Conservation (phyloP, 2,113 vertebrate genomes). For the Daubentonia madagascariensis region DNA sequence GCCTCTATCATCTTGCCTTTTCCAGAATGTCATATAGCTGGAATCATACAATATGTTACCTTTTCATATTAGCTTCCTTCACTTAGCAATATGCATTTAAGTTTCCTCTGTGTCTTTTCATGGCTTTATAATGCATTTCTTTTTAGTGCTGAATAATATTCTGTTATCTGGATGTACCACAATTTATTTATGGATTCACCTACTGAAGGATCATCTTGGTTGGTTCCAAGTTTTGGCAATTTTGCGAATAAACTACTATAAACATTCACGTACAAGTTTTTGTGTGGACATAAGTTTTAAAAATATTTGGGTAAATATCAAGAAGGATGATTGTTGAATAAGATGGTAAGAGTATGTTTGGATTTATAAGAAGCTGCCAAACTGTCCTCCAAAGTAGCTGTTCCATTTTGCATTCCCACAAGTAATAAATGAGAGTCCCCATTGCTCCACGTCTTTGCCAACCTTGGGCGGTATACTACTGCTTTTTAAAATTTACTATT, state of each 20-base stretch:
- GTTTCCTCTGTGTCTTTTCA: neutral
- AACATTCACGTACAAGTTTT: neutral
- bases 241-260: neutral
- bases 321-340: neutral
- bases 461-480: neutral
- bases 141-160: neutral
- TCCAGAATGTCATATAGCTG: neutral
- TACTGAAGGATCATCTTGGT: neutral
- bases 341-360: neutral
- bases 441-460: neutral
- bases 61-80: neutral
- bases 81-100: neutral
- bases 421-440: neutral
- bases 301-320: neutral
- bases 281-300: neutral
- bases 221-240: neutral
- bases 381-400: neutral
- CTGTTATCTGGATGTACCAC: neutral
- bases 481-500: neutral
- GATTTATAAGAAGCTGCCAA: neutral
- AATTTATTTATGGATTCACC: neutral
- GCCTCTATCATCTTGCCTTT: neutral
- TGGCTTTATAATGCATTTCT: neutral
- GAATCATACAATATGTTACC: neutral
- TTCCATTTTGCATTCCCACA: neutral